Evolutionary conservation across 1,140 invertebrate genomes (phyloP), one percentile per base, ranked within the genome.

Genomic region (Camponotus vicinus): DNA sequence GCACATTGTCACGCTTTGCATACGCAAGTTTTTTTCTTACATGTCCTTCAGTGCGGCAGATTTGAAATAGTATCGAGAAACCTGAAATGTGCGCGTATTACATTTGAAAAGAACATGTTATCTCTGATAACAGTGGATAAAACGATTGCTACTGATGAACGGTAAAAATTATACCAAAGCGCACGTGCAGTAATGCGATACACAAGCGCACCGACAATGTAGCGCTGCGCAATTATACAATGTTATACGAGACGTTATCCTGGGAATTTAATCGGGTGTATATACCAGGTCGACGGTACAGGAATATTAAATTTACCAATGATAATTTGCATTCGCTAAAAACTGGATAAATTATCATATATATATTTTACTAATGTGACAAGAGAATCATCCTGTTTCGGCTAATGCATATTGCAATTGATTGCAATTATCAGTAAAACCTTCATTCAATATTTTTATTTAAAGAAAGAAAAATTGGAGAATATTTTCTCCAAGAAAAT

Each of bases 91-190:
- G 0, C 27, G 27, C 27, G 70, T 88, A 89, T 85, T 83, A 88
- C 27, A 27, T 80, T 15, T 55, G 45, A 21, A 55, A 59, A 88
- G 69, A 79, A 79, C 13, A 80, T 80, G 79, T 89, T 86, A 63
- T 55, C 70, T 82, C 32, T 52, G 76, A 27, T 27, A 27, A 27
- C 27, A 88, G 76, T 64, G 82, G 64, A 73, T 89, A 89, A 85
- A 89, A 89, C 75, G 69, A 88, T 86, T 67, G 83, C 55, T 49
- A 57, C 67, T 57, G 82, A 89, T 89, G 73, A 85, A 42, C 57
- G 18, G 49, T 59, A 82, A 73, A 82, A 82, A 82, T 82, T 69
- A 80, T 59, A 32, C 27, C 52, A 27, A n/a, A 49, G 61, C 66
- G 52, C 78, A 73, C 52, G 67, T 82, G 78, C 67, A 82, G 67